Percentiles rank a stretch among this genome's conserved stretches.
These are phyloP conservation scores for Macrophya alboannulata DNA, from an alignment of 2,888 invertebrate genomes.

Conservation along the genomic window DNA sequence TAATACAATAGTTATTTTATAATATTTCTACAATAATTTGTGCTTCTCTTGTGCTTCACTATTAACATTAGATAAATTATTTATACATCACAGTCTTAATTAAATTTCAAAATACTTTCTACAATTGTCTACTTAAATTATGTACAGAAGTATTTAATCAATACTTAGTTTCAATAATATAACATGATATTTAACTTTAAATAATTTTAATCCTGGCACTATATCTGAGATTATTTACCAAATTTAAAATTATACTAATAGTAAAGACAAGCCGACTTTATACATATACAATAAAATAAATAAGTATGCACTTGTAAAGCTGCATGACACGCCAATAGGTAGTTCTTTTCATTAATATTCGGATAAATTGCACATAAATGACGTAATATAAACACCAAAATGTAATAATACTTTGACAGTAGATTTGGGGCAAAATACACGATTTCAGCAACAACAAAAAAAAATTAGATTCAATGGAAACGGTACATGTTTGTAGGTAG, in stretches of 20 bases:
- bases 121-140: slow-evolving; percentile 34
- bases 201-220: slow-evolving; percentile 35
- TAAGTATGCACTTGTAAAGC: slow-evolving; percentile 27
- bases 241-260: slow-evolving; percentile 16
- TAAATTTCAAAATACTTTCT: slow-evolving; percentile 36
- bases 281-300: slow-evolving; percentile 35
- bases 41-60: slow-evolving; percentile 23
- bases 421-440: background rate
- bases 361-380: background rate
- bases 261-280: slow-evolving; percentile 13
- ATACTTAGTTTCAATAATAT: slow-evolving; percentile 52
- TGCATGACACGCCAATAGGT: background rate
- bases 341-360: background rate
- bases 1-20: slow-evolving; percentile 32
- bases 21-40: slow-evolving; percentile 28
- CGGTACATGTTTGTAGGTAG: background rate
- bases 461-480: slow-evolving; percentile 4
- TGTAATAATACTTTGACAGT: slow-evolving; percentile 43
- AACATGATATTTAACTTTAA: slow-evolving; percentile 1
- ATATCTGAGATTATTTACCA: slow-evolving; percentile 17
- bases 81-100: slow-evolving; percentile 55
- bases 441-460: background rate
- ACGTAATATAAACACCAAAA: background rate
- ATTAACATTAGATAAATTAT: slow-evolving; percentile 46
- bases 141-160: slow-evolving; percentile 42